Conservation (phyloP, 2,113 vertebrate genomes). For the Melanerpes aurifrons region DNA sequence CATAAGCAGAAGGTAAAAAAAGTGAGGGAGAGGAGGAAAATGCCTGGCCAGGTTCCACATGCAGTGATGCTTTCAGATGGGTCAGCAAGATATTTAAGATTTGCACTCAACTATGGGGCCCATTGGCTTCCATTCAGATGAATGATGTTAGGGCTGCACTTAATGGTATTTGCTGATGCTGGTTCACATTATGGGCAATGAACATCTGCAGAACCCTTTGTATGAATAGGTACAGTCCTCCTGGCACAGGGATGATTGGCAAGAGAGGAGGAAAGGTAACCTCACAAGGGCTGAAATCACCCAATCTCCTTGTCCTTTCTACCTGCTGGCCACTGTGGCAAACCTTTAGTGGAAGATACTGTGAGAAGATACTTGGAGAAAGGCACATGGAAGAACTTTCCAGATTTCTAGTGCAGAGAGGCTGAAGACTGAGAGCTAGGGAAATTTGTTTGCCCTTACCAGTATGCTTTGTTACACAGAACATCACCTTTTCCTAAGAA, state of each 20-base stretch:
- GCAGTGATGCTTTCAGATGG: background rate
- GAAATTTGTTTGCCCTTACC: background rate
- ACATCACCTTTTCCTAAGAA: background rate
- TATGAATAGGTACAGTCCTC: background rate
- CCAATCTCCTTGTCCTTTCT: background rate
- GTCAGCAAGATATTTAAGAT: background rate
- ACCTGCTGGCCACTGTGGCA: background rate
- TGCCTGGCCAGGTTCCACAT: background rate
- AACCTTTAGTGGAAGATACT: background rate
- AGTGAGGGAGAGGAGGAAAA: background rate
- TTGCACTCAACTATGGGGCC: background rate
- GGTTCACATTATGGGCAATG: background rate
- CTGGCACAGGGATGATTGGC: background rate
- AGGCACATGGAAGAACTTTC: background rate
- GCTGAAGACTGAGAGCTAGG: background rate
- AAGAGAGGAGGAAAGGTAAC: background rate
- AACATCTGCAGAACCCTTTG: fast-evolving
- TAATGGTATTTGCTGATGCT: background rate
- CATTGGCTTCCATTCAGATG: background rate
- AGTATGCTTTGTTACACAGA: background rate
- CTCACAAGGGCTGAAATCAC: background rate
- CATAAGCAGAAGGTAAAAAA: constrained; percentile 27
- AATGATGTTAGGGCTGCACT: background rate
- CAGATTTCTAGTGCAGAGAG: background rate
- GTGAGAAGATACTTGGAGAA: background rate